These are phyloP conservation scores for Pristiophorus japonicus DNA, from an alignment of 2,113 vertebrate genomes.

Conservation along the genomic window DNA sequence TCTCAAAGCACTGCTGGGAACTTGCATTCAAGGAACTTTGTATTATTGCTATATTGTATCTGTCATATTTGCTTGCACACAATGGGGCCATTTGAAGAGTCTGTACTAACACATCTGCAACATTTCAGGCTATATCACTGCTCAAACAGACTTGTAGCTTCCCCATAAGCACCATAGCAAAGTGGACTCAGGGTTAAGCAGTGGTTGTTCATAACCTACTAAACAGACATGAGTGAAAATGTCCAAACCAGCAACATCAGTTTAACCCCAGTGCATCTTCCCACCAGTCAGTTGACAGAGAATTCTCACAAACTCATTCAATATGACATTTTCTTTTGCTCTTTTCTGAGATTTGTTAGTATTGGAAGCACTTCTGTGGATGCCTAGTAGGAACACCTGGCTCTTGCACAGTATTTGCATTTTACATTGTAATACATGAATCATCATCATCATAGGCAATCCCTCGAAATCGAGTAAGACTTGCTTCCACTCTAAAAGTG, in stretches of 20 bases:
- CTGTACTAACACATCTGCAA: background rate
- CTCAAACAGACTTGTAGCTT: background rate
- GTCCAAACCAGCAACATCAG: background rate
- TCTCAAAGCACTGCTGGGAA: background rate
- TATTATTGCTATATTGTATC: background rate
- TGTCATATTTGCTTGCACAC: constrained; percentile 19
- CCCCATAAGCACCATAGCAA: background rate
- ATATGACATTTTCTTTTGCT: background rate
- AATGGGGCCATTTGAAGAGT: background rate
- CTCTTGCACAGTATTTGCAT: background rate
- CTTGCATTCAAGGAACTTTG: background rate
- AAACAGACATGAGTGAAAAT: background rate
- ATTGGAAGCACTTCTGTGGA: background rate
- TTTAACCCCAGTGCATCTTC: background rate
- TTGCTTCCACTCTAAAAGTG: too few species aligned
- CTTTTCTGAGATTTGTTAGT: background rate
- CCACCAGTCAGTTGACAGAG: background rate
- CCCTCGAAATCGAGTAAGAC: too few species aligned
- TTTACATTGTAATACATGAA: background rate
- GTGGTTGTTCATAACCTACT: background rate
- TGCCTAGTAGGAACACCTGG: background rate
- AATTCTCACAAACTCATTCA: constrained; percentile 8
- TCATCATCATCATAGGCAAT: too few species aligned
- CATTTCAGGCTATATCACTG: background rate
- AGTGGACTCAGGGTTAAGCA: background rate